Evolutionary conservation across 2,113 vertebrate genomes (phyloP), one percentile per base, ranked within the genome.

Genomic region (Cepphus grylle): DNA sequence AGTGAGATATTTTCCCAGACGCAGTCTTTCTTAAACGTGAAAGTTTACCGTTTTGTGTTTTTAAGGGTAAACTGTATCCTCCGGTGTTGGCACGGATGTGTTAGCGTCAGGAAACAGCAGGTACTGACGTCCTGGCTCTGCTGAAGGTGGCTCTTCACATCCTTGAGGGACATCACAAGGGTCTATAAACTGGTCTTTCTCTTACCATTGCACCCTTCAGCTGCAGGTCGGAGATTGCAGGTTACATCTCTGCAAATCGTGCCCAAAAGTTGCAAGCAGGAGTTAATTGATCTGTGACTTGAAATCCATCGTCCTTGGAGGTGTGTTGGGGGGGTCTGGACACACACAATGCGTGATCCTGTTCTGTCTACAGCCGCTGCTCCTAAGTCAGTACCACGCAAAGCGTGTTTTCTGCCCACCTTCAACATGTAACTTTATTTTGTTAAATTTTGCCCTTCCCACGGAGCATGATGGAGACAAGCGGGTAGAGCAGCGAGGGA

Each of bases 251-350:
- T 72, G 53, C 40, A 52, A n/a, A 22, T 72, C 3, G 30, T 9
- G 32, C 53, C 47, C 36, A 12, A 5, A 40, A 9, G 2, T 1
- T 73, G 32, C 20, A 1, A 3, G 34, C 23, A n/a, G 81, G 50
- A 67, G 5, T 32, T 19, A 2, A 4, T 6, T 49, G 43, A 19
- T 30, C 26, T 29, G 45, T 38, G 67, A 32, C 56, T 36, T 65
- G 79, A 36, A 74, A 49, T 47, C 50, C 56, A 7, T 22, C 0
- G 0, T 21, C 0, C 8, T 5, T 9, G 36, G n/a, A 50, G 38
- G 27, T 67, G 25, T 70, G 36, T 4, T 13, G 4, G 25, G 9
- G 30, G 2, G 15, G 5, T 11, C 8, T 17, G 1, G 4, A 6
- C 47, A 21, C 12, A 1, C 17, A 9, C 11, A 42, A 1, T 5